phyloP scores from a whole-genome alignment of 2,888 invertebrate species.

The Plebejus anna region DNA sequence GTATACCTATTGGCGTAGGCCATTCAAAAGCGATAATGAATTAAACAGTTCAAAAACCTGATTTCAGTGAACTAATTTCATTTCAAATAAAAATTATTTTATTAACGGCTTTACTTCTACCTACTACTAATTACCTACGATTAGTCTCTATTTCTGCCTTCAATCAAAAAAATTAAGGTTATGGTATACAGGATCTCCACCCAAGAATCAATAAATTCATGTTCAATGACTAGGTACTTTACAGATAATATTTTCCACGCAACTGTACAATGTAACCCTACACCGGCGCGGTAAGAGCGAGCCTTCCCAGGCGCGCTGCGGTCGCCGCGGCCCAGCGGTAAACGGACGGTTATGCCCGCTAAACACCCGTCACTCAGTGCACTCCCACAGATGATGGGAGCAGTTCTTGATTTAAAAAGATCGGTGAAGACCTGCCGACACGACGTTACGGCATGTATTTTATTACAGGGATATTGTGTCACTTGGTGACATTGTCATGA shows the following conservation, averaged over 20 bases:
- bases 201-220: not conserved
- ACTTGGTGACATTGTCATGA: too few relatives aligned
- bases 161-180: too few relatives aligned
- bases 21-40: too few relatives aligned
- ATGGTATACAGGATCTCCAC: not conserved
- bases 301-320: constrained; percentile 49
- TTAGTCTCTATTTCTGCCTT: too few relatives aligned
- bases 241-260: not conserved
- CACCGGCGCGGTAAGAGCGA: constrained; percentile 25
- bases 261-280: constrained; percentile 22
- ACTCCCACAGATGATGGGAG: constrained; percentile 31
- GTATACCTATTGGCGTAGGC: too few relatives aligned
- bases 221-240: not conserved
- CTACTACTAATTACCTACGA: too few relatives aligned
- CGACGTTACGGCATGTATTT: not conserved
- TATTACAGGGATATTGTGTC: too few relatives aligned
- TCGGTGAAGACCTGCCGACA: not conserved
- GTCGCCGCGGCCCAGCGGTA: constrained; percentile 63
- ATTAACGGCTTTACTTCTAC: too few relatives aligned
- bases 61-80: too few relatives aligned
- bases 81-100: too few relatives aligned
- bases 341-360: constrained; percentile 71
- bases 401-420: not conserved
- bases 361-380: constrained; percentile 59
- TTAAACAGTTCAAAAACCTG: too few relatives aligned